Evolutionary conservation across 2,113 vertebrate species (phyloP).

Genomic region (Myocastor coypus): DNA sequence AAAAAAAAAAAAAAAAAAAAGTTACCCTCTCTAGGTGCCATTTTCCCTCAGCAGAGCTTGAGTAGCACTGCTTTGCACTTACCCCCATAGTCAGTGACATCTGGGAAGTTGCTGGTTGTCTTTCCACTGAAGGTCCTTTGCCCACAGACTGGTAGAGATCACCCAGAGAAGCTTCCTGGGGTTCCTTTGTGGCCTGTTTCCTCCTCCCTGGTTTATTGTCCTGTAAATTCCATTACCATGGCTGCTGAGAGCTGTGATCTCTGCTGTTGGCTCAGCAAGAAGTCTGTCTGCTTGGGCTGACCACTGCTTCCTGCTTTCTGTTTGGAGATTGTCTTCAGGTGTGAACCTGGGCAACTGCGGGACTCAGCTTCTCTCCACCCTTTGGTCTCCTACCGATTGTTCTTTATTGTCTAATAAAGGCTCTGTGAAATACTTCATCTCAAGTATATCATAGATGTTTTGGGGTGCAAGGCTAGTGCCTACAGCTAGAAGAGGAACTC

Average conservation of each 20-base stretch:
- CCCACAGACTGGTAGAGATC: background rate
- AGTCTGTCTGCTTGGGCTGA: background rate
- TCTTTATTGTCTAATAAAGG: background rate
- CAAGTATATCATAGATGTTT: background rate
- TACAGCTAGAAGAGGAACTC: background rate
- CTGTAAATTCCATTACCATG: background rate
- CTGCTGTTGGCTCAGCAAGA: background rate
- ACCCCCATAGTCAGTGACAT: background rate
- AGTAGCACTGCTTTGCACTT: background rate
- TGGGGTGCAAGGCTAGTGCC: background rate
- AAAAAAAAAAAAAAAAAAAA: too few species aligned
- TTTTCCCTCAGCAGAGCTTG: background rate
- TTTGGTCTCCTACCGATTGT: background rate
- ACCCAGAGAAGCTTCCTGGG: background rate
- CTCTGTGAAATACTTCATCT: background rate
- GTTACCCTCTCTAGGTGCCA: too few species aligned
- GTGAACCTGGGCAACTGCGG: background rate
- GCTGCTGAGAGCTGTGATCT: background rate
- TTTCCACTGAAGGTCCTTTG: background rate
- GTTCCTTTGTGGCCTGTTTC: background rate
- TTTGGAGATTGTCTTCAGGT: background rate
- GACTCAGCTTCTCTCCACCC: background rate
- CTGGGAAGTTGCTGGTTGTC: background rate
- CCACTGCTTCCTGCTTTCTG: background rate
- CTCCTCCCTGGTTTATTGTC: background rate